Percentiles rank a stretch among this genome's conserved stretches.
These are phyloP conservation scores for Malaclemys terrapin DNA, from an alignment of 2,113 vertebrate genomes.

Conservation along the genomic window DNA sequence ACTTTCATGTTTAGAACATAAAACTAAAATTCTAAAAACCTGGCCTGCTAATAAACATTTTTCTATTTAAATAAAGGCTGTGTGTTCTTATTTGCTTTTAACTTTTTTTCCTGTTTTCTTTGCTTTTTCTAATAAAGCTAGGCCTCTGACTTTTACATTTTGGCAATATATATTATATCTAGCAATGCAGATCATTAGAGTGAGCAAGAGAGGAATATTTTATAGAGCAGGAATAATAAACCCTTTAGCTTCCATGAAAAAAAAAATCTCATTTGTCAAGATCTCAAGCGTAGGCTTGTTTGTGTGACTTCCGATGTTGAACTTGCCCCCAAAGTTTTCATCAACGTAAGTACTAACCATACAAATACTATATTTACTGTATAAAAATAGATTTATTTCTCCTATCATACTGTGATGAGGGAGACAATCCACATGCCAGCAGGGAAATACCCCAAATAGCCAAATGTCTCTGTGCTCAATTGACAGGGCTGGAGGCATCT, in stretches of 20 bases:
- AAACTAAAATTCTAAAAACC: background rate
- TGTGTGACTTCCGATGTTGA: background rate
- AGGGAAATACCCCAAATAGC: background rate
- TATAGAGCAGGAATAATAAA: background rate
- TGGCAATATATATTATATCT: background rate
- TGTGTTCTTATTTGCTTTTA: background rate
- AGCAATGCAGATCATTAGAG: background rate
- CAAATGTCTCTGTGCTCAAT: background rate
- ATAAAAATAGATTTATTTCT: background rate
- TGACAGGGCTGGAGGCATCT: background rate
- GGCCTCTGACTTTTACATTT: background rate
- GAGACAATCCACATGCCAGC: background rate
- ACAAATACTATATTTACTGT: background rate
- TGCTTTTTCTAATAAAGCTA: background rate
- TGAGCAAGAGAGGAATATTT: background rate
- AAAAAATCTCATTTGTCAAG: background rate
- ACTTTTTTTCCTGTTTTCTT: background rate
- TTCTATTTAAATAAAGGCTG: background rate
- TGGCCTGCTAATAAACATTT: background rate
- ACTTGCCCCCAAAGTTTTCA: conserved; percentile 24
- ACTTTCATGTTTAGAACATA: background rate
- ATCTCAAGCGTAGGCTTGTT: background rate
- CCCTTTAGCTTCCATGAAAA: background rate
- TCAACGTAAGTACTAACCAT: background rate
- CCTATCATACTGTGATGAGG: background rate